A percentile compares a stretch with the other conserved stretches of the same genome.
Conservation (phyloP, 2,113 vertebrate species). For the Hemiprocne comata region DNA sequence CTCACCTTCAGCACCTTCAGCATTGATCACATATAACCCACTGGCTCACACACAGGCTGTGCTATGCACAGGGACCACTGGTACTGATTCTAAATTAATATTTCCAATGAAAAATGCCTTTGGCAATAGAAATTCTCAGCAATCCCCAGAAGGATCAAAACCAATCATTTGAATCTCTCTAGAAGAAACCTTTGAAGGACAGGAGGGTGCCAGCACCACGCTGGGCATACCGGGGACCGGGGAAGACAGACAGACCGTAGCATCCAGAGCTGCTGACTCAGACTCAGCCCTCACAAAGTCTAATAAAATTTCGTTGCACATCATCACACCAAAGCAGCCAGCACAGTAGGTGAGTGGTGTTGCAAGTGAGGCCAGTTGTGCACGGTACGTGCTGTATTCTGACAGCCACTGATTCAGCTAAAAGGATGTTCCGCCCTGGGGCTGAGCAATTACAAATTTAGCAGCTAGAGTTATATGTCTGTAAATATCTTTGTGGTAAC, state of each 20-base stretch:
- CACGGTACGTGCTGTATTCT: neutral
- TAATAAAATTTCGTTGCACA: neutral
- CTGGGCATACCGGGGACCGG: neutral
- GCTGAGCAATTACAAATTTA: slow-evolving; percentile 61
- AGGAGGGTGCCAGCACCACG: neutral
- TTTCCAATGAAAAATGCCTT: neutral
- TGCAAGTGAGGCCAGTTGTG: slow-evolving; percentile 30
- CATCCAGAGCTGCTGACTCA: neutral
- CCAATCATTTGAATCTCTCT: neutral
- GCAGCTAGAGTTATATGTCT: slow-evolving; percentile 40
- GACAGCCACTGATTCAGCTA: slow-evolving; percentile 49
- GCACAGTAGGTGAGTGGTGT: neutral
- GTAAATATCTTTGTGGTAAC: slow-evolving; percentile 65
- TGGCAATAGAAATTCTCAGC: neutral
- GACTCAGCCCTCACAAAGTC: neutral
- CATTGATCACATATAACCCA: neutral
- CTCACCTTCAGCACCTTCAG: neutral
- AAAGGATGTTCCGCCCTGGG: slow-evolving; percentile 42
- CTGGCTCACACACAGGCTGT: neutral
- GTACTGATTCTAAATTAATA: neutral
- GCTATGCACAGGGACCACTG: neutral
- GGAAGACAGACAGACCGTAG: neutral
- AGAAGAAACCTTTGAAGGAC: neutral
- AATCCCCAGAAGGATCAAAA: neutral
- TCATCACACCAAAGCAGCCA: neutral